Percentiles rank a stretch among this genome's conserved stretches.
These are phyloP conservation scores for Ectropis grisescens DNA, from an alignment of 1,140 invertebrate species.

Conservation along the genomic window DNA sequence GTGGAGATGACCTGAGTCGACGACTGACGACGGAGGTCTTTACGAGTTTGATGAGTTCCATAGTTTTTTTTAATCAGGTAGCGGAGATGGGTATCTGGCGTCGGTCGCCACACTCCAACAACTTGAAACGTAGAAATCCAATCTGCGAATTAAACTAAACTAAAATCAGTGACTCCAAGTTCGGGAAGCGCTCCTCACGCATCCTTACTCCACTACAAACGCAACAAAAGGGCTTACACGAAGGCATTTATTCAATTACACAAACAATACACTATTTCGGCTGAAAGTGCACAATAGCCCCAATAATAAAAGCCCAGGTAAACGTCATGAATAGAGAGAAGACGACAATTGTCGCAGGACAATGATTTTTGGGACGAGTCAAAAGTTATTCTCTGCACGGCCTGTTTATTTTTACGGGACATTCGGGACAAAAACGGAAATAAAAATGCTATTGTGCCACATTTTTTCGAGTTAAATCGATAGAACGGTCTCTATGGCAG, in stretches of 20 bases:
- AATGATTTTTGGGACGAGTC: slow-evolving; percentile 46
- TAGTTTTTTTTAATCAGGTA: slow-evolving; percentile 36
- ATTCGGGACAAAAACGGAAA: slow-evolving; percentile 11
- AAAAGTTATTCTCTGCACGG: slow-evolving; percentile 32
- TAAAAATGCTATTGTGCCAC: slow-evolving; percentile 11
- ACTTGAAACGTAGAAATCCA: too few species aligned
- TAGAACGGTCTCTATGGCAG: slow-evolving; percentile 7
- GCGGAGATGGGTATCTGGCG: slow-evolving; percentile 1
- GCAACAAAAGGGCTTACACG: slow-evolving; percentile 32
- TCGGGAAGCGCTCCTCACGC: slow-evolving; percentile 4
- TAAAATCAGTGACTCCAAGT: too few species aligned
- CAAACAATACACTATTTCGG: slow-evolving; percentile 45
- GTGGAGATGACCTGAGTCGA: too few species aligned
- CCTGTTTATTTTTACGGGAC: slow-evolving; percentile 32
- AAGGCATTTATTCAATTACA: slow-evolving; percentile 61
- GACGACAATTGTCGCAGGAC: slow-evolving; percentile 33
- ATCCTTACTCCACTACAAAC: slow-evolving; percentile 15
- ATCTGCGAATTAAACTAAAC: too few species aligned
- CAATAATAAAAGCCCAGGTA: slow-evolving; percentile 37
- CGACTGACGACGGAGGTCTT: slow-evolving; percentile 3
- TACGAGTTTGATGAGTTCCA: slow-evolving; percentile 34
- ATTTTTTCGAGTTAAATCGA: slow-evolving; percentile 23
- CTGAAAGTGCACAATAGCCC: slow-evolving; percentile 46
- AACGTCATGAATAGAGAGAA: slow-evolving; percentile 31
- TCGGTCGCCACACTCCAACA: too few species aligned